Evolutionary conservation across 2,888 invertebrate species (phyloP).

Genomic region (Lottia gigantea): DNA sequence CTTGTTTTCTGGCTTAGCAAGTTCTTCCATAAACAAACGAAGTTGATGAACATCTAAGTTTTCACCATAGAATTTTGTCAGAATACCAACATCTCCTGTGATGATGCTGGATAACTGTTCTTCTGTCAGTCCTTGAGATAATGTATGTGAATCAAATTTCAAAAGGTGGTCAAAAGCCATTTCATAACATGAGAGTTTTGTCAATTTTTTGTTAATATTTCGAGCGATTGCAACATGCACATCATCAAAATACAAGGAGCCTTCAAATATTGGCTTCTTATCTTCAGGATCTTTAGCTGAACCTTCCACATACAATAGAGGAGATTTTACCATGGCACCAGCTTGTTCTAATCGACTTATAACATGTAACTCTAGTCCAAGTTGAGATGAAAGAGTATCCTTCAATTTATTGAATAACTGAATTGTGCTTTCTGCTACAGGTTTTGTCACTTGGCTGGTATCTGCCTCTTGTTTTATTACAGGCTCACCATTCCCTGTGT

Average conservation of each 20-base stretch:
- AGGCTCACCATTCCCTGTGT: background rate
- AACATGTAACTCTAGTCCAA: background rate
- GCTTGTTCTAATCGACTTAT: background rate
- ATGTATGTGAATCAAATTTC: background rate
- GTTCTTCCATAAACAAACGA: background rate
- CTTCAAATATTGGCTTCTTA: background rate
- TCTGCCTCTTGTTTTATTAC: background rate
- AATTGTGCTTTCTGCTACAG: background rate
- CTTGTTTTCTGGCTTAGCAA: background rate
- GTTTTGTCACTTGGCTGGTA: background rate
- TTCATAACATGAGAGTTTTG: background rate
- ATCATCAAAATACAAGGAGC: background rate
- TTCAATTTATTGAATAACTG: background rate
- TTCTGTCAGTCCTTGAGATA: background rate
- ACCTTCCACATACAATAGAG: background rate
- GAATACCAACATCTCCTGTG: background rate
- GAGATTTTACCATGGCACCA: background rate
- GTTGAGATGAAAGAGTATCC: background rate
- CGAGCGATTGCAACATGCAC: background rate
- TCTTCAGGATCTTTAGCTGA: background rate
- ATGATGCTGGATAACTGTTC: background rate
- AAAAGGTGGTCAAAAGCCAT: background rate
- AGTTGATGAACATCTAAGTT: background rate
- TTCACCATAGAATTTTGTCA: background rate
- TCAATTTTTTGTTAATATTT: background rate